phyloP scores from a whole-genome alignment of 2,888 invertebrate species.

The Muschampia plurimacula region DNA sequence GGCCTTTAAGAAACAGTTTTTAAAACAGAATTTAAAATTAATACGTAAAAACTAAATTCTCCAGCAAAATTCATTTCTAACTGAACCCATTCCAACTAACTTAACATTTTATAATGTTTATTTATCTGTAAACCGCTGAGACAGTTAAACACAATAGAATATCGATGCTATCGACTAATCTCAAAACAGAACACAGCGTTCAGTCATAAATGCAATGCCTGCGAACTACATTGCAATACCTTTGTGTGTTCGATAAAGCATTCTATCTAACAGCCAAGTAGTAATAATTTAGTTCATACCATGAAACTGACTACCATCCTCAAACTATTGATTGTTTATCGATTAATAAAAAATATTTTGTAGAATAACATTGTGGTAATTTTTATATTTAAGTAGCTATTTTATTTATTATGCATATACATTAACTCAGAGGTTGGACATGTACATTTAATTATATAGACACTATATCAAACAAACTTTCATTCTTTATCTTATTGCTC shows the following conservation, averaged over 20 bases:
- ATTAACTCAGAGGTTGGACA: too few relatives aligned
- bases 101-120: background rate
- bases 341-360: too few relatives aligned
- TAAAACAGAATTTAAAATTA: too few relatives aligned
- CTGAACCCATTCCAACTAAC: background rate
- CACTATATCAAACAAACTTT: too few relatives aligned
- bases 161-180: slow-evolving; percentile 2
- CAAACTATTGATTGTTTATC: too few relatives aligned
- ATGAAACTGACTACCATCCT: background rate
- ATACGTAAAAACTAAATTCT: background rate
- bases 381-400: too few relatives aligned
- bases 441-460: too few relatives aligned
- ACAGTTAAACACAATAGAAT: slow-evolving; percentile 5
- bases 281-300: background rate
- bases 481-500: too few relatives aligned
- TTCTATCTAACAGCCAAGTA: background rate
- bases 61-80: background rate
- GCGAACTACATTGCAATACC: slow-evolving; percentile 3
- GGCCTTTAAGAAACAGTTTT: too few relatives aligned
- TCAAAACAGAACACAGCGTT: slow-evolving; percentile 1
- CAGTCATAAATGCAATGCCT: slow-evolving; percentile 6
- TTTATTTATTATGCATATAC: too few relatives aligned
- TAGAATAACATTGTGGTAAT: too few relatives aligned
- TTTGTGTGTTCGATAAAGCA: background rate
- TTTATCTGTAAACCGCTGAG: background rate